phyloP scores from a whole-genome alignment of 2,888 invertebrate genomes.

The Agrochola lychnidis region DNA sequence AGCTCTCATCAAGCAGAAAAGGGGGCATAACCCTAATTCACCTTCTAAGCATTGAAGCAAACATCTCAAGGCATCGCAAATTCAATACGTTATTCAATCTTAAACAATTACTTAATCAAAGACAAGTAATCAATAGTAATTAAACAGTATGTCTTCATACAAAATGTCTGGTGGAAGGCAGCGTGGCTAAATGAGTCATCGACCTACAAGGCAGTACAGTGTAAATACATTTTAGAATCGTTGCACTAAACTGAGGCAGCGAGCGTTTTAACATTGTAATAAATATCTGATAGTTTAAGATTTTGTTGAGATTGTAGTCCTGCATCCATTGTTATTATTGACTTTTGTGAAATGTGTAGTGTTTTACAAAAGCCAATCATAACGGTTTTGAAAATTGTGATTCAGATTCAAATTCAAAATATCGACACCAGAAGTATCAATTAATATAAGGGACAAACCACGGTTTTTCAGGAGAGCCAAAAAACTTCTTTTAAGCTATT shows the following conservation, averaged over 20 bases:
- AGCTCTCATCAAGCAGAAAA: slow-evolving; percentile 20
- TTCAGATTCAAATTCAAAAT: no score
- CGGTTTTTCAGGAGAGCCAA: no score
- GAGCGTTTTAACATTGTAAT: slow-evolving; percentile 78
- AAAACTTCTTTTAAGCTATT: no score
- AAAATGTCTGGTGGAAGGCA: slow-evolving; percentile 33
- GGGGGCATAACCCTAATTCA: slow-evolving; percentile 49
- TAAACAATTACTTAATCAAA: slow-evolving; percentile 57
- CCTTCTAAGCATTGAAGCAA: slow-evolving; percentile 23
- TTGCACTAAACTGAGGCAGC: slow-evolving; percentile 69
- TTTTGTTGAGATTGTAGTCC: slow-evolving; percentile 64
- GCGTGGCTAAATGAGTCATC: slow-evolving; percentile 58
- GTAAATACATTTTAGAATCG: slow-evolving; percentile 69
- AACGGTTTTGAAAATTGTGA: no score
- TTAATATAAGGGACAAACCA: no score
- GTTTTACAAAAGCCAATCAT: no score
- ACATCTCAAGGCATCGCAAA: slow-evolving; percentile 23
- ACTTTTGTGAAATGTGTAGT: background rate
- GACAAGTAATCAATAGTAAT: slow-evolving; percentile 55
- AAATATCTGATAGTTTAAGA: slow-evolving; percentile 75
- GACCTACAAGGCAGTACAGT: slow-evolving; percentile 65
- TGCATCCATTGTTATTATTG: slow-evolving; percentile 47
- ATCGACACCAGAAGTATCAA: no score
- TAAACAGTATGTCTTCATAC: slow-evolving; percentile 50
- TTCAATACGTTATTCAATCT: slow-evolving; percentile 50